Evolutionary conservation across 2,113 vertebrate species (phyloP), one percentile per base, ranked within the genome.

Genomic region (Emydura subglobosa): DNA sequence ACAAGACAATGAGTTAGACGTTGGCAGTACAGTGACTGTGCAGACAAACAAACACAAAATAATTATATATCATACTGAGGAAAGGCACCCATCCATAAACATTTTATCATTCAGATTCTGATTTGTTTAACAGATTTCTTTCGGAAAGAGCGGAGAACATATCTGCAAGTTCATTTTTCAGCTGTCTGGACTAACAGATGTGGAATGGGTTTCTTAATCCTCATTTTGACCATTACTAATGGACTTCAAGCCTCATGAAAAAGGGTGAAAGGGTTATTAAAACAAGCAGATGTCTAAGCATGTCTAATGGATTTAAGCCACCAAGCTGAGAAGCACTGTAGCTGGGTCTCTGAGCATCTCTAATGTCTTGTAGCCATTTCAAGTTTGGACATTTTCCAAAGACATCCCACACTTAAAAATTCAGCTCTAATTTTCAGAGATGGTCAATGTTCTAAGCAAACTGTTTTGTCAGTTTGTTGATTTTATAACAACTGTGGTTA

Each of bases 131-230:
- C 50, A 74, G 3, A 4, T 49, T 54, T 86, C 5, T 17, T 54
- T n/a, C 74, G 54, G 51, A 90, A 87, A 81, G 85, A 17, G 34
- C 27, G n/a, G 53, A 49, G 24, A 76, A 31, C 17, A 21, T 47
- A 4, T 55, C 6, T 1, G 65, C 39, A 72, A 16, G 29, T 72
- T 88, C 39, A 85, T 86, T 74, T 88, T 84, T 90, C 94, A 95
- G 83, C 85, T 93, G 68, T 93, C 82, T 93, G 25, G 50, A 76
- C 10, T 25, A 82, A 89, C 85, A 95, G 85, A 82, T 93, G 90
- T 50, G 50, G 44, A 84, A 87, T 78, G 27, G 39, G 13, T 57
- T 59, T 57, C 84, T 83, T 90, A 57, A 61, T 82, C 53, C 79
- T 88, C 8, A 2, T 57, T 86, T 74, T 50, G 49, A 87, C 90